Evolutionary conservation across 1,140 invertebrate species (phyloP), one percentile per base, ranked within the genome.

Genomic region (Ruditapes philippinarum): DNA sequence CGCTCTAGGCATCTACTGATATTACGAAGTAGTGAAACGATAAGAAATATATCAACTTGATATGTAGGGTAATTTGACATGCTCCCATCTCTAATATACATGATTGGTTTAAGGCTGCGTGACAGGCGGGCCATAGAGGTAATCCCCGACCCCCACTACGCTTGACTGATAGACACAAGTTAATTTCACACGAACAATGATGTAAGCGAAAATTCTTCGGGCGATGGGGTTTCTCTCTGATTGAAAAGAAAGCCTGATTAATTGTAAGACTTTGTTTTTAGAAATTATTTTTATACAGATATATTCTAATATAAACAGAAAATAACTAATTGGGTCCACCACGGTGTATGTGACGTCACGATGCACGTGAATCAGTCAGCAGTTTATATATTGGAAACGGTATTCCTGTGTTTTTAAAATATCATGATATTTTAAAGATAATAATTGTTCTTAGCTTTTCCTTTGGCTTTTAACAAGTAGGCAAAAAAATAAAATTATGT

Each of bases 11-110:
- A 78, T 78, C 45, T 78, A 36, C 54, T 57, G 74, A 78, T 78
- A 78, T 78, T 78, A 78, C 74, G 22, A 78, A 51, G 74, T 54
- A 78, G 54, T n/a, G n/a, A 54, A 54, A 54, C 74, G 74, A 78
- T 78, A 78, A 78, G 74, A 78, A 49, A 78, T 54, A 78, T 78
- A 78, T 51, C 42, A 78, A 78, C 74, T 51, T 78, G 45, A 78
- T 78, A 62, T 40, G 28, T 17, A 51, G n/a, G 45, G 74, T 78
- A 78, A 78, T 78, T 78, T 78, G 49, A 78, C 74, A 78, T 78
- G 74, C 28, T 31, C 74, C n/a, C 11, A 25, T 36, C 19, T 25
- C 36, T 14, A 2, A 28, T 36, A 49, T 78, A 36, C 22, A 25
- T 28, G 31, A 78, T 57, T 78, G 17, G 74, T n/a, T 54, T 51